Percentiles rank a stretch among this genome's conserved stretches.
These are phyloP conservation scores for Phaenicophaeus curvirostris DNA, from an alignment of 2,797 vertebrate species.

Conservation along the genomic window DNA sequence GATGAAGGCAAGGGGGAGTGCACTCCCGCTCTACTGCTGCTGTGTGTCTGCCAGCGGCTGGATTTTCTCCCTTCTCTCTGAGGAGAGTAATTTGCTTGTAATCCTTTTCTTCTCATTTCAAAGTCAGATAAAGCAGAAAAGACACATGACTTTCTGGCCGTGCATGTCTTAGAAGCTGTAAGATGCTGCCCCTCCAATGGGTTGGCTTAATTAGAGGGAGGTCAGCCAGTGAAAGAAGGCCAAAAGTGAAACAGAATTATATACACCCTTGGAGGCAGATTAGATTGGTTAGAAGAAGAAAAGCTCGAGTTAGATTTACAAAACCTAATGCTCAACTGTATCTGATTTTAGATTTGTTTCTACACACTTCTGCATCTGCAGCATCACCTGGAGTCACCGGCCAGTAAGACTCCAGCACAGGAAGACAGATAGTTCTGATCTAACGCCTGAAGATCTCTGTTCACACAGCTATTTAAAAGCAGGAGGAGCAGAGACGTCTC, in stretches of 20 bases:
- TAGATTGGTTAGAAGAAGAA: not conserved
- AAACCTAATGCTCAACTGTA: not conserved
- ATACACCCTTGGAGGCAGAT: not conserved
- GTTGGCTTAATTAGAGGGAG: not conserved
- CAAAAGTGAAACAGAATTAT: not conserved
- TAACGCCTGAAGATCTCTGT: not conserved
- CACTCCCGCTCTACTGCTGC: not conserved
- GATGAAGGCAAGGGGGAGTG: rapidly evolving
- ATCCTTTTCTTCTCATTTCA: conserved; percentile 35
- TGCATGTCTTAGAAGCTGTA: not conserved
- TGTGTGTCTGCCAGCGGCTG: conserved; percentile 23
- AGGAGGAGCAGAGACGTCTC: not conserved
- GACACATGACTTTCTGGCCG: conserved; percentile 11
- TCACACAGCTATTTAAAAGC: not conserved
- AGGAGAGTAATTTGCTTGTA: conserved; percentile 22
- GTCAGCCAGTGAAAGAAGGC: conserved; percentile 12
- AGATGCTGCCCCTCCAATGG: not conserved
- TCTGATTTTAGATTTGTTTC: not conserved
- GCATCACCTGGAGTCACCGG: not conserved
- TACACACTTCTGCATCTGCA: not conserved
- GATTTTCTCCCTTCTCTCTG: conserved; percentile 35
- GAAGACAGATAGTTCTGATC: not conserved
- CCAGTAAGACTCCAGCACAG: rapidly evolving
- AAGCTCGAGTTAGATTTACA: not conserved
- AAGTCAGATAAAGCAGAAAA: conserved; percentile 46